phyloP scores from a whole-genome alignment of 2,797 vertebrate genomes.

The Hylomyscus alleni region DNA sequence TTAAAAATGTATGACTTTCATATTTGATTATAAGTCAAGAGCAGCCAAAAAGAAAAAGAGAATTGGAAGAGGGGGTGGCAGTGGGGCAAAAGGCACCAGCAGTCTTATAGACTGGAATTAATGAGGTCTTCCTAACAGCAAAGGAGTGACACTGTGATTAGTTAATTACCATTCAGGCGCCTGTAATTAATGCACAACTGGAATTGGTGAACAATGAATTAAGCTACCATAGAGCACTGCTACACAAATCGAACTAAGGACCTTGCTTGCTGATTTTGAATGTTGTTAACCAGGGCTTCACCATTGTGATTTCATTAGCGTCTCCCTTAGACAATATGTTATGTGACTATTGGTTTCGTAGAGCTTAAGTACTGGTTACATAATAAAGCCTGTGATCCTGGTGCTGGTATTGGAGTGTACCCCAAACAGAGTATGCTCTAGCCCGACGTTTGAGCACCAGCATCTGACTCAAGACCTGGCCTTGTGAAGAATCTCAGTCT shows the following conservation, averaged over 20 bases:
- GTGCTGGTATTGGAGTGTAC: fast-evolving
- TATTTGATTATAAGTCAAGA: conserved; percentile 90
- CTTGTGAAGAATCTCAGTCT: background rate
- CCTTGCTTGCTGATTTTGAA: conserved; percentile 81
- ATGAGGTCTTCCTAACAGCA: conserved; percentile 86
- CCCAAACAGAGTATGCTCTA: background rate
- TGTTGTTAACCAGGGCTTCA: conserved; percentile 45
- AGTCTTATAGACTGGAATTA: conserved; percentile 84
- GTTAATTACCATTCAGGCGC: conserved; percentile 87
- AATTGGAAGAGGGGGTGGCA: conserved; percentile 36
- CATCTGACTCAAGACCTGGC: background rate
- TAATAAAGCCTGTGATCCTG: background rate
- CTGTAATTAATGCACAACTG: conserved; percentile 88
- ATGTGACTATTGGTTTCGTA: background rate
- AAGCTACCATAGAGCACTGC: conserved; percentile 82
- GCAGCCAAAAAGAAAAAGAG: conserved; percentile 79
- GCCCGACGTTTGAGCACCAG: background rate
- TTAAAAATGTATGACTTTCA: conserved; percentile 91
- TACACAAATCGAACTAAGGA: conserved; percentile 82
- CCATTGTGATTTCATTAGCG: conserved; percentile 74
- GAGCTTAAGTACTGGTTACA: background rate
- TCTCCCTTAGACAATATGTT: background rate
- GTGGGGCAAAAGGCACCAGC: conserved; percentile 79
- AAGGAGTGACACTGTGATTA: conserved; percentile 88
- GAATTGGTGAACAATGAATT: conserved; percentile 87